These are phyloP conservation scores for Aphaenogaster rudis DNA, from an alignment of 1,140 invertebrate genomes.

Conservation along the genomic window DNA sequence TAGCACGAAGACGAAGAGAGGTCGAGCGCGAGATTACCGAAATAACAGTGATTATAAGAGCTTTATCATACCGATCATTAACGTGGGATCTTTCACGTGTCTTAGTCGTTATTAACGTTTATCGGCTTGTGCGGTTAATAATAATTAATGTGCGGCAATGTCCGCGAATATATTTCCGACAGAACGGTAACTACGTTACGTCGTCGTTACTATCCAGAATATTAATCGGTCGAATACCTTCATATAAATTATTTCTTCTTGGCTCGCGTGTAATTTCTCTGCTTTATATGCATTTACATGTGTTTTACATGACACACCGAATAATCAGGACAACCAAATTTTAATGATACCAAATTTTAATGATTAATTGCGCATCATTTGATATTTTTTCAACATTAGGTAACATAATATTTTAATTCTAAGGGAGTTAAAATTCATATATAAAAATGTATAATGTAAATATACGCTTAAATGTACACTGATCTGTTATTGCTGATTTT, in stretches of 20 bases:
- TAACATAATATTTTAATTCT: neutral
- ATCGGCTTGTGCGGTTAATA: slow-evolving; percentile 33
- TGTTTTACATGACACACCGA: slow-evolving; percentile 27
- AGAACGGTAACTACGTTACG: slow-evolving; percentile 54
- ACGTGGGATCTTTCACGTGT: slow-evolving; percentile 33
- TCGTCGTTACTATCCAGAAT: slow-evolving; percentile 28
- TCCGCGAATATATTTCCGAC: slow-evolving; percentile 46
- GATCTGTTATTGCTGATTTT: neutral
- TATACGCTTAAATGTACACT: neutral
- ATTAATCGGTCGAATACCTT: slow-evolving; percentile 61
- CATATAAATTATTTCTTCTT: slow-evolving; percentile 50
- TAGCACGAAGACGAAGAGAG: neutral
- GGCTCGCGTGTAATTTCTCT: slow-evolving; percentile 11
- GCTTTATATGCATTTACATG: slow-evolving; percentile 43
- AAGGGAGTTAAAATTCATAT: neutral
- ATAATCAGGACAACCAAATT: neutral
- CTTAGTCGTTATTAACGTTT: slow-evolving; percentile 67
- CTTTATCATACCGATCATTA: slow-evolving; percentile 61
- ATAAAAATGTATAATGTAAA: neutral
- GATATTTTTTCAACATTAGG: neutral
- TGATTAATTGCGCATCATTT: neutral
- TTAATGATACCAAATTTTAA: neutral
- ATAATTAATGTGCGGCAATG: slow-evolving; percentile 60
- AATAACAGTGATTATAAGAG: slow-evolving; percentile 56
- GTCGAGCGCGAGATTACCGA: slow-evolving; percentile 27